These are phyloP conservation scores for Venusia cambrica DNA, from an alignment of 2,888 invertebrate species.

Conservation along the genomic window DNA sequence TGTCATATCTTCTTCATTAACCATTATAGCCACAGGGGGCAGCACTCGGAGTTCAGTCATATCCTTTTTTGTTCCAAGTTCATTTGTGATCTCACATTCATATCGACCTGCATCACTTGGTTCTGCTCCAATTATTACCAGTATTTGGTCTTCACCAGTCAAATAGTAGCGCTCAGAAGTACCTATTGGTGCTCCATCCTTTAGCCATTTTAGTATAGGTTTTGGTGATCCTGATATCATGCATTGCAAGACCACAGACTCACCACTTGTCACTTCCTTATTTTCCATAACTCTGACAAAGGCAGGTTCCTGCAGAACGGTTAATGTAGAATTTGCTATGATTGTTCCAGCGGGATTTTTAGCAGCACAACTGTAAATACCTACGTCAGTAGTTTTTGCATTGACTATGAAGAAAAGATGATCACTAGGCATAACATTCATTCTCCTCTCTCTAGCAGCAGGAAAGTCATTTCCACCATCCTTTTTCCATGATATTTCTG, in stretches of 20 bases:
- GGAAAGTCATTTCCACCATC: conserved; percentile 97
- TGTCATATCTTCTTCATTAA: conserved; percentile 88
- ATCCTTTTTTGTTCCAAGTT: conserved; percentile 88
- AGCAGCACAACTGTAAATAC: conserved; percentile 96
- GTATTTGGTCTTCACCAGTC: conserved; percentile 91
- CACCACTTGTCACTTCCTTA: conserved; percentile 90
- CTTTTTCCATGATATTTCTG: conserved; percentile 94
- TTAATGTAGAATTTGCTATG: conserved; percentile 91
- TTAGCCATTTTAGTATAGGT: conserved; percentile 91
- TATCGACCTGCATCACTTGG: conserved; percentile 91
- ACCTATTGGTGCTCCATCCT: conserved; percentile 87
- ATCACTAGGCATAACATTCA: conserved; percentile 95
- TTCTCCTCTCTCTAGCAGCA: conserved; percentile 94
- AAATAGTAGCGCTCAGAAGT: conserved; percentile 92
- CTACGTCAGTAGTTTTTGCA: conserved; percentile 93
- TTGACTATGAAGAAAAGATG: conserved; percentile 96
- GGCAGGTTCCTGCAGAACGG: conserved; percentile 92
- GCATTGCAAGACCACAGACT: conserved; percentile 93
- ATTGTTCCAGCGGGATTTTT: conserved; percentile 93
- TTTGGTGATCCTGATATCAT: conserved; percentile 92
- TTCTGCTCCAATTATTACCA: conserved; percentile 92
- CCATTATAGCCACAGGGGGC: conserved; percentile 79
- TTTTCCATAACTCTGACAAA: conserved; percentile 93
- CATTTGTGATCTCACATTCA: conserved; percentile 94
- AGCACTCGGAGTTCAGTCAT: conserved; percentile 86